phyloP scores from a whole-genome alignment of 2,888 invertebrate genomes.

The Apodemia mormo region DNA sequence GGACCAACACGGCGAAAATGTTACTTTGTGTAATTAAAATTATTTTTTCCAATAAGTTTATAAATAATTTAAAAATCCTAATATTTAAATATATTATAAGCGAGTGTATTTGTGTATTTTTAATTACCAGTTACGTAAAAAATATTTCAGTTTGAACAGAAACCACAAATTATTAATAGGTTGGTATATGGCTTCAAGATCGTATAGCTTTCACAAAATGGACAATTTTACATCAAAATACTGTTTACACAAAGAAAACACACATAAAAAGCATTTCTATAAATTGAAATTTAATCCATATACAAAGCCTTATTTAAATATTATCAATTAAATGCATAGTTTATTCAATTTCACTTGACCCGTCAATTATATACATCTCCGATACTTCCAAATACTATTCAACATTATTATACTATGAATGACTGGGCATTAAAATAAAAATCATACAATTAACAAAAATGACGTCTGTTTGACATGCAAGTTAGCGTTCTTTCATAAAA shows the following conservation, averaged over 20 bases:
- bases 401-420: conserved; percentile 28
- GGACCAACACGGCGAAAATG: no score
- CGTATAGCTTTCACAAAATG: conserved; percentile 11
- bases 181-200: background rate
- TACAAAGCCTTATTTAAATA: conserved; percentile 17
- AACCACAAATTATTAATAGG: background rate
- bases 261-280: background rate
- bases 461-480: conserved; percentile 43
- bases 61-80: background rate
- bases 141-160: background rate
- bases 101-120: background rate
- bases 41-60: background rate
- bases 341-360: conserved; percentile 33
- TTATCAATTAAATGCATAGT: conserved; percentile 24
- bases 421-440: conserved; percentile 37
- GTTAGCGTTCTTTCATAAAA: conserved; percentile 36
- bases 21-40: no score
- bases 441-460: conserved; percentile 43
- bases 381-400: conserved; percentile 26
- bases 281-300: conserved; percentile 5
- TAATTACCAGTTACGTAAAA: background rate
- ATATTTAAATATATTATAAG: background rate
- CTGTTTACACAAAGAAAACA: background rate
- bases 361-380: conserved; percentile 32
- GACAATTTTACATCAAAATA: background rate